These are phyloP conservation scores for Xanthorhoe spadicearia DNA, from an alignment of 2,888 invertebrate species.

Conservation along the genomic window DNA sequence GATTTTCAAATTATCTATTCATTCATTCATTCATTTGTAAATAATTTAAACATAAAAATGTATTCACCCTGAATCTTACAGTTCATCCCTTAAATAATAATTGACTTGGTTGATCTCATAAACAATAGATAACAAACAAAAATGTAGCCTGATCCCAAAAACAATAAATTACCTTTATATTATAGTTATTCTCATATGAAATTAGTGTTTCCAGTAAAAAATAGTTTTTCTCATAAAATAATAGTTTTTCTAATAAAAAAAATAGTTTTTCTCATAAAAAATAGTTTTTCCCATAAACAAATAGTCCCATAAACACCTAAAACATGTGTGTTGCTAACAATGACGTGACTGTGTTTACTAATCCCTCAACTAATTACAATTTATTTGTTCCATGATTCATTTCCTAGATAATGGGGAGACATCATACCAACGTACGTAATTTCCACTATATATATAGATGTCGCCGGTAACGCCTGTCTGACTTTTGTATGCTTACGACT, in stretches of 20 bases:
- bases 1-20: too few species aligned
- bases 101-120: background rate
- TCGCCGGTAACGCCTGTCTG: constrained; percentile 7
- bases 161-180: too few species aligned
- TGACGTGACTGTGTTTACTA: background rate
- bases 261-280: background rate
- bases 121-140: background rate
- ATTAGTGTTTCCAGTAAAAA: background rate
- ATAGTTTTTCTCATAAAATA: background rate
- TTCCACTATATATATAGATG: constrained; percentile 8
- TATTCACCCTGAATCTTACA: too few species aligned
- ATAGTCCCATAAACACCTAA: too few species aligned
- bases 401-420: background rate
- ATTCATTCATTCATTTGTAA: too few species aligned
- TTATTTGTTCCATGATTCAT: background rate
- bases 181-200: background rate
- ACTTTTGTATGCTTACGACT: constrained; percentile 9
- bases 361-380: background rate
- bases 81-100: too few species aligned
- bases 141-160: too few species aligned
- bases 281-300: background rate
- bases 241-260: background rate
- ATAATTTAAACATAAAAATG: too few species aligned
- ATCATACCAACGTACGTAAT: background rate
- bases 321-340: background rate